Evolutionary conservation across 2,797 vertebrate genomes (phyloP), one percentile per base, ranked within the genome.

Genomic region (Liasis olivaceus): DNA sequence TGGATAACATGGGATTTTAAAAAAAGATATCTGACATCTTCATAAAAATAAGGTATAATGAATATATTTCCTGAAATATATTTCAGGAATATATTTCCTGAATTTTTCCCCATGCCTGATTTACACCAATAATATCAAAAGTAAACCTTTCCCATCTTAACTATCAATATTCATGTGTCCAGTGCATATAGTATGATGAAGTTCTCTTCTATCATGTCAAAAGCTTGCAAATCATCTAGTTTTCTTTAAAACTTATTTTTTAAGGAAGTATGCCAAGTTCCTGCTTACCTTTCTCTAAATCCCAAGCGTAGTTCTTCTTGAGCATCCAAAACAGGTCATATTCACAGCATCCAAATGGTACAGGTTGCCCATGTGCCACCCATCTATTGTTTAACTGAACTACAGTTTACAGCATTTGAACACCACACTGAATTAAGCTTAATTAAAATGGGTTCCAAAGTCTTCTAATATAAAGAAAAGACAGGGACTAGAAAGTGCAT

Each of bases 11-110:
- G 47, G 64, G 77, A 47, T 92, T 90, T 87, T 93, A 15, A 17
- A 84, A 54, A 72, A 89, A 93, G 72, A 85, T 58, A 89, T 91
- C 89, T 95, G 93, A 85, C 59, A 22, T 84, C 90, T 60, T 90
- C 91, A 4, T 93, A 84, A 92, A 94, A 7, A 89, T 91, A 92
- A 63, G 87, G 11, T 89, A 56, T 63, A 92, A 64, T 87, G 69
- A 91, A 81, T 90, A 90, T 93, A 87, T 47, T 66, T 42, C 22
- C 42, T 85, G 12, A 20, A 56, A 51, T 66, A 69, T 51, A 22
- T 89, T 66, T 66, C 9, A 66, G 28, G 17, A 54, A 54, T 51
- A 89, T 54, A 56, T 31, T 51, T 28, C 42, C n/a, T 56, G 26
- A 17, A n/a, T 56, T 69, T 89, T 60, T 47, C 12, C 31, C 42